These are phyloP conservation scores for Chrysochloris asiatica DNA, from an alignment of 2,113 vertebrate genomes.

Conservation along the genomic window DNA sequence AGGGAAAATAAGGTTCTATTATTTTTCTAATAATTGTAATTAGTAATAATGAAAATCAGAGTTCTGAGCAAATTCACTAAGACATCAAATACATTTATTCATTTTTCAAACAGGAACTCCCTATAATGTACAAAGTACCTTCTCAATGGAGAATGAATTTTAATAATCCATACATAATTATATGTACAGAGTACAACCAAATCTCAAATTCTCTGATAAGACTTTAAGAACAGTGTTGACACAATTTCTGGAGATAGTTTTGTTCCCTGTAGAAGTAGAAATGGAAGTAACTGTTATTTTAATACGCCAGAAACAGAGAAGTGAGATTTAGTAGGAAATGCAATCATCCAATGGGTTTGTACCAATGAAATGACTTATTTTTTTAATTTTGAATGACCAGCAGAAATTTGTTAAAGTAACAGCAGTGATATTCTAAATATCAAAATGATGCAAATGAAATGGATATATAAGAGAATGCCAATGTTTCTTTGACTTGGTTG, in stretches of 20 bases:
- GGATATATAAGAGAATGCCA: not conserved
- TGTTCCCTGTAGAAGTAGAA: not conserved
- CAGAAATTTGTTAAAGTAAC: not conserved
- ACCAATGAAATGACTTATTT: not conserved
- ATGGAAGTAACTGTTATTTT: slow-evolving; percentile 22
- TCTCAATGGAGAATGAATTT: slow-evolving; percentile 9
- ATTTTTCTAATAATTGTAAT: slow-evolving; percentile 46
- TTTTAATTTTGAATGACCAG: not conserved
- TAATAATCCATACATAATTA: not conserved
- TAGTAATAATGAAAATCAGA: slow-evolving; percentile 23
- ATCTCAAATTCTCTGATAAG: slow-evolving; percentile 1
- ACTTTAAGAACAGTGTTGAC: not conserved
- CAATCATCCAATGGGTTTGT: not conserved
- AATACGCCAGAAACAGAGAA: not conserved
- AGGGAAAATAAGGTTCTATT: not conserved
- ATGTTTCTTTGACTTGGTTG: not conserved
- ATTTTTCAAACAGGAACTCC: not conserved
- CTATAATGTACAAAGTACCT: not conserved
- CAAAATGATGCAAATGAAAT: not conserved
- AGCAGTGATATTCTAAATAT: not conserved
- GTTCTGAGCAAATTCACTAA: not conserved
- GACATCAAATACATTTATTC: not conserved
- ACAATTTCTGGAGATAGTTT: slow-evolving; percentile 25
- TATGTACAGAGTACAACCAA: not conserved
- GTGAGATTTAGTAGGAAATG: not conserved